Evolutionary conservation across 2,888 invertebrate genomes (phyloP).

Genomic region (Asteroscopus sphinx): DNA sequence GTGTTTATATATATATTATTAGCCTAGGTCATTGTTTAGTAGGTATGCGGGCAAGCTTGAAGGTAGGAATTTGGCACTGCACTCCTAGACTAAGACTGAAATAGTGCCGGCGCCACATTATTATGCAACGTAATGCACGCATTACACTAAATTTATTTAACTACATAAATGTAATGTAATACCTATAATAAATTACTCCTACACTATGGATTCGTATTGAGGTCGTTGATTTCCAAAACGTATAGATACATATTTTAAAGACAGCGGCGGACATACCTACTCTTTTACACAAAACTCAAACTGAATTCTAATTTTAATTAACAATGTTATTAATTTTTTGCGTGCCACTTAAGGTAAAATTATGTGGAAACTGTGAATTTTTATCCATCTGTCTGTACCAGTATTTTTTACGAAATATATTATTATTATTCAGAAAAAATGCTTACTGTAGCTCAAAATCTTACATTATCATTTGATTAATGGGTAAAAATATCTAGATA

Average conservation of each 20-base stretch:
- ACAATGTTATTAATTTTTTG: no score
- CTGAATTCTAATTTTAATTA: no score
- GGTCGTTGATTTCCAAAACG: constrained; percentile 45
- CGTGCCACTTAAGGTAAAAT: no score
- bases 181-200: constrained; percentile 12
- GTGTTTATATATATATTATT: constrained; percentile 21
- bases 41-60: constrained; percentile 50
- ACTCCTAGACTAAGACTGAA: constrained; percentile 38
- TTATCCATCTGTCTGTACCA: no score
- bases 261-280: no score
- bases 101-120: constrained; percentile 56
- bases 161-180: constrained; percentile 35
- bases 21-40: constrained; percentile 55
- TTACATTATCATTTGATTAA: no score
- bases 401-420: no score
- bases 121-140: constrained; percentile 50
- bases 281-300: no score
- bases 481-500: no score
- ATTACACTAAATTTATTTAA: constrained; percentile 32
- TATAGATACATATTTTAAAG: neutral
- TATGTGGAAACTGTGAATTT: no score
- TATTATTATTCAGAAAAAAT: no score
- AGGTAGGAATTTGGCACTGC: constrained; percentile 61
- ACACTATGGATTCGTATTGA: constrained; percentile 44
- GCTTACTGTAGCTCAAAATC: no score